A percentile compares a stretch with the other conserved stretches of the same genome.
phyloP scores from a whole-genome alignment of 2,888 invertebrate genomes.

The Ariolimax columbianus region DNA sequence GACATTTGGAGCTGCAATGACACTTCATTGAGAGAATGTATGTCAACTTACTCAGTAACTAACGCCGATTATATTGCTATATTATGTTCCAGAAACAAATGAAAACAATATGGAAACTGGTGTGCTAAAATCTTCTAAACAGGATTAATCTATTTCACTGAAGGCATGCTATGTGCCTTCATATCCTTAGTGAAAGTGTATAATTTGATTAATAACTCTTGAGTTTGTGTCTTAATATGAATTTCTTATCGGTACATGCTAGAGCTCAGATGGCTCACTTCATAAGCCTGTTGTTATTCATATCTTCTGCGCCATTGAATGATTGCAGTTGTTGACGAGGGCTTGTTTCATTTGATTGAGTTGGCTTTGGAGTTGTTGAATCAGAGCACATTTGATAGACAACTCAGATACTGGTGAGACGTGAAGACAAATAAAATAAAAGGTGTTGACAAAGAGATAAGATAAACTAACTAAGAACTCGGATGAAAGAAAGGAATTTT shows the following conservation, averaged over 20 bases:
- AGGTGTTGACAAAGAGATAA: background rate
- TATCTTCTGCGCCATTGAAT: background rate
- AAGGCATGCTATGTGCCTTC: background rate
- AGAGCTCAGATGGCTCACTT: background rate
- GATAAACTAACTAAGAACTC: no score
- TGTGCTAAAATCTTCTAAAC: no score
- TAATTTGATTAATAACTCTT: background rate
- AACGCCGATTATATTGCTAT: background rate
- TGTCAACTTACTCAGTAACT: background rate
- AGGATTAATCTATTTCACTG: background rate
- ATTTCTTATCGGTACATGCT: background rate
- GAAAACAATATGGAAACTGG: background rate
- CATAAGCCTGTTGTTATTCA: background rate
- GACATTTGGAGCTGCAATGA: background rate
- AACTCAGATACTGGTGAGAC: background rate
- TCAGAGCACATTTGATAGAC: background rate
- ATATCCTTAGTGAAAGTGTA: background rate
- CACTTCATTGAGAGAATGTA: background rate
- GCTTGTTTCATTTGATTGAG: background rate
- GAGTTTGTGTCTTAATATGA: conserved; percentile 12
- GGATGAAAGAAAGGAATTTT: no score
- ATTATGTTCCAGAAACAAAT: background rate
- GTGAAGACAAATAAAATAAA: background rate
- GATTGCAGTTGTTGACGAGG: background rate
- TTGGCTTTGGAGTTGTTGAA: background rate